phyloP scores from a whole-genome alignment of 2,113 vertebrate species.

The Amia ocellicauda region DNA sequence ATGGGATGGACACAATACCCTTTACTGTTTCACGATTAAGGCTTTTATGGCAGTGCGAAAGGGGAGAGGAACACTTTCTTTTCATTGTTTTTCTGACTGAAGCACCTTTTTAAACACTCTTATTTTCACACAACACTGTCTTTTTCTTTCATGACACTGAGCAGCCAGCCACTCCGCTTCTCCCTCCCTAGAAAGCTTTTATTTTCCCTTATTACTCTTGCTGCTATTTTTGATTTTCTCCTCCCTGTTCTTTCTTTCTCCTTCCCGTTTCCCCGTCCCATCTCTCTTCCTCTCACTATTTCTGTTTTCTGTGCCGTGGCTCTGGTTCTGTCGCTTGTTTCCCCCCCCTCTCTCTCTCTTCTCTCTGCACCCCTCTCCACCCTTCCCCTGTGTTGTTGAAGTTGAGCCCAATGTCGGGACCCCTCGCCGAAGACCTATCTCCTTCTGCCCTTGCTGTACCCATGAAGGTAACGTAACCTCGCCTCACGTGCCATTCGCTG shows the following conservation, averaged over 20 bases:
- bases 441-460: conserved; percentile 99
- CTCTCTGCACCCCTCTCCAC: conserved; percentile 49
- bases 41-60: no score
- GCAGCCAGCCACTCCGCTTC: conserved; percentile 39
- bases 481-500: conserved; percentile 48
- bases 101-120: background rate
- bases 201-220: conserved; percentile 45
- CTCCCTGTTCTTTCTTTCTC: conserved; percentile 48
- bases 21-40: no score
- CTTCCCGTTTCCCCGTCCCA: conserved; percentile 57
- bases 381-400: conserved; percentile 68
- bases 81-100: no score
- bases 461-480: conserved; percentile 95
- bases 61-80: no score
- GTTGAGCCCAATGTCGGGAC: conserved; percentile 95
- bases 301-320: conserved; percentile 15
- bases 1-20: no score
- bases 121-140: conserved; percentile 9
- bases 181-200: conserved; percentile 55
- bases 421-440: conserved; percentile 95
- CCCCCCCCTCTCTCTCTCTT: conserved; percentile 53
- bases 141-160: conserved; percentile 18
- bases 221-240: conserved; percentile 65
- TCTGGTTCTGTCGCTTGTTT: conserved; percentile 31
- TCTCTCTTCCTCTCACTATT: conserved; percentile 32